Percentiles rank a stretch among this genome's conserved stretches.
phyloP scores from a whole-genome alignment of 2,888 invertebrate species.

The Tenthredo scrophulariae region DNA sequence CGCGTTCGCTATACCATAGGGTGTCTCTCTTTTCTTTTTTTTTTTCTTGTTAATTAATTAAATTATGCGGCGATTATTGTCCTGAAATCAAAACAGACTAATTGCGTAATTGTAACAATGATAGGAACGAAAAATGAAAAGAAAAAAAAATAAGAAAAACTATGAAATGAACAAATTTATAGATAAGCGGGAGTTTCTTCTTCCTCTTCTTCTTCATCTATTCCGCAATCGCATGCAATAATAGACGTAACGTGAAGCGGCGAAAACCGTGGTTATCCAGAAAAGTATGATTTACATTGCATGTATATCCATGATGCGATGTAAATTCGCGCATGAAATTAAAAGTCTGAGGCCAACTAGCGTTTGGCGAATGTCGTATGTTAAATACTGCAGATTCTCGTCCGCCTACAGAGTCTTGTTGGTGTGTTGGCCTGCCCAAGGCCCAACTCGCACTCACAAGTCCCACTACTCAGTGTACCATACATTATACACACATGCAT shows the following conservation, averaged over 20 bases:
- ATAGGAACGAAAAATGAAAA: not conserved
- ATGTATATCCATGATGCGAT: not conserved
- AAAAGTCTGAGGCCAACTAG: not conserved
- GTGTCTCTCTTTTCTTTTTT: no score
- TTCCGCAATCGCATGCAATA: not conserved
- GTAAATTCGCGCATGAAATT: conserved; percentile 3
- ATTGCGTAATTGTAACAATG: not conserved
- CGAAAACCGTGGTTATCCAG: not conserved
- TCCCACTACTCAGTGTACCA: conserved; percentile 12
- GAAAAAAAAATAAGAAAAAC: no score
- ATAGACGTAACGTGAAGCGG: not conserved
- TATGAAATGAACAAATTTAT: not conserved
- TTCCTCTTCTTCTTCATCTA: not conserved
- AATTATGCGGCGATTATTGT: not conserved
- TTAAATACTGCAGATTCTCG: conserved; percentile 19
- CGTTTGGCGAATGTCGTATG: not conserved
- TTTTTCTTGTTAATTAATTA: not conserved
- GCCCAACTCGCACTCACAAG: conserved; percentile 1
- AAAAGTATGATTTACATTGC: not conserved
- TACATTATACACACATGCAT: not conserved
- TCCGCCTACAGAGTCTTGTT: conserved; percentile 26
- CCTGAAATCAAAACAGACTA: not conserved
- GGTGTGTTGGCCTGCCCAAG: not conserved
- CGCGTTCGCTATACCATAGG: not conserved
- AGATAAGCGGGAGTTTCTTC: not conserved